Conservation (phyloP, 1,140 invertebrate species). For the Drosophila asahinai region DNA sequence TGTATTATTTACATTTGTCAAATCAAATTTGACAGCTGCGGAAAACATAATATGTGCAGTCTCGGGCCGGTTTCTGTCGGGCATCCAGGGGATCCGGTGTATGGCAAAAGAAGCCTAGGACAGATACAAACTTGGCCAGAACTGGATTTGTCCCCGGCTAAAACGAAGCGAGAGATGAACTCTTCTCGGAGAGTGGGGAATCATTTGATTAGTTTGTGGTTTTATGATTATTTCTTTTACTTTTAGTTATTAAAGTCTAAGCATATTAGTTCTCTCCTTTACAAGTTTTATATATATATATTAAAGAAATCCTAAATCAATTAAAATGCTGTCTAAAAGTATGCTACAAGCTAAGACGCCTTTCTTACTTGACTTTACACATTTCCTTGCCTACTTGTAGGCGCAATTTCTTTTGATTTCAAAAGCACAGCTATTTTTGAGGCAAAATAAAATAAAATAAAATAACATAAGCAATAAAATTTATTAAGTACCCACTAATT, state of each 20-base stretch:
- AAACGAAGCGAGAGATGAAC: not conserved
- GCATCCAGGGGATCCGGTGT: too few relatives aligned
- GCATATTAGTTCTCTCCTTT: not conserved
- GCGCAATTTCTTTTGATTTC: not conserved
- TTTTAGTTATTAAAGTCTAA: not conserved
- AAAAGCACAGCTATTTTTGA: not conserved
- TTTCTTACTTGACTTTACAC: not conserved
- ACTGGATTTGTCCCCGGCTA: constrained; percentile 20
- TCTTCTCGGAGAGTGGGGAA: not conserved
- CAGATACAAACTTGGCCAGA: constrained; percentile 26
- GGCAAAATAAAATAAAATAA: not conserved
- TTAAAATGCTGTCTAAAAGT: not conserved
- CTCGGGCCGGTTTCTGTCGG: constrained; percentile 8
- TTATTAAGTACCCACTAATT: not conserved
- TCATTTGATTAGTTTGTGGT: not conserved
- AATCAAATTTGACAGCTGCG: constrained; percentile 83
- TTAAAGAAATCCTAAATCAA: not conserved
- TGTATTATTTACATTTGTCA: constrained; percentile 82
- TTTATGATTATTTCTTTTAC: not conserved
- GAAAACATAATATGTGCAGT: constrained; percentile 70
- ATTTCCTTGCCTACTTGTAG: not conserved
- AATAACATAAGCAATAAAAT: too few relatives aligned
- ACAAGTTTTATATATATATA: not conserved
- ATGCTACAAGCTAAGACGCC: not conserved
- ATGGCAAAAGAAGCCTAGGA: constrained; percentile 7